Percentiles rank a stretch among this genome's conserved stretches.
Conservation (phyloP, 2,797 vertebrate species). For the Dallia pectoralis region DNA sequence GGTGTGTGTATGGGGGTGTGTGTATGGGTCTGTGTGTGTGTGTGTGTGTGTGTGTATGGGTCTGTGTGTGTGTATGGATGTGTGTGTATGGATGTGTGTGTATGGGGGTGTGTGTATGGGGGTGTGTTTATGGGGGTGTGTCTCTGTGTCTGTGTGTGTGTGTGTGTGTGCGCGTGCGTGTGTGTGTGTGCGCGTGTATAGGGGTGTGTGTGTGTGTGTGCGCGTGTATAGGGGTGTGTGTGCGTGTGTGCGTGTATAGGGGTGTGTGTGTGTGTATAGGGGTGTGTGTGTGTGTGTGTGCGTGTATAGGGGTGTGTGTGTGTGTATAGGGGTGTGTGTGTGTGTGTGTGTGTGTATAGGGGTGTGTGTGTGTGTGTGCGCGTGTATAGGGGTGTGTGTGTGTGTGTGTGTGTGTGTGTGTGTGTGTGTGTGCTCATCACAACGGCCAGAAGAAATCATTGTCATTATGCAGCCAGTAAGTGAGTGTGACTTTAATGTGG, state of each 20-base stretch:
- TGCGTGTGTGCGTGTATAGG: constrained; percentile 25
- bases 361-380: neutral
- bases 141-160: neutral
- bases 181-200: constrained; percentile 25
- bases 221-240: constrained; percentile 16
- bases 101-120: too few relatives aligned
- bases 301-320: too few relatives aligned
- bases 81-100: constrained; percentile 31
- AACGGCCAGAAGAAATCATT: neutral
- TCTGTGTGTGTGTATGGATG: too few relatives aligned
- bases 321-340: too few relatives aligned
- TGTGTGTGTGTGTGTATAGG: neutral
- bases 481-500: constrained; percentile 38
- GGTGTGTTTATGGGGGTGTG: too few relatives aligned
- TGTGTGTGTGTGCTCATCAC: constrained; percentile 47
- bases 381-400: too few relatives aligned
- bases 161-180: constrained; percentile 35
- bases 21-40: too few relatives aligned
- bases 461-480: constrained; percentile 75
- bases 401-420: too few relatives aligned
- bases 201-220: too few relatives aligned
- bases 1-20: too few relatives aligned
- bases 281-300: neutral
- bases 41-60: constrained; percentile 32
- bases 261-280: neutral